phyloP scores from a whole-genome alignment of 2,888 invertebrate species.

The Pyrrhosoma nymphula region DNA sequence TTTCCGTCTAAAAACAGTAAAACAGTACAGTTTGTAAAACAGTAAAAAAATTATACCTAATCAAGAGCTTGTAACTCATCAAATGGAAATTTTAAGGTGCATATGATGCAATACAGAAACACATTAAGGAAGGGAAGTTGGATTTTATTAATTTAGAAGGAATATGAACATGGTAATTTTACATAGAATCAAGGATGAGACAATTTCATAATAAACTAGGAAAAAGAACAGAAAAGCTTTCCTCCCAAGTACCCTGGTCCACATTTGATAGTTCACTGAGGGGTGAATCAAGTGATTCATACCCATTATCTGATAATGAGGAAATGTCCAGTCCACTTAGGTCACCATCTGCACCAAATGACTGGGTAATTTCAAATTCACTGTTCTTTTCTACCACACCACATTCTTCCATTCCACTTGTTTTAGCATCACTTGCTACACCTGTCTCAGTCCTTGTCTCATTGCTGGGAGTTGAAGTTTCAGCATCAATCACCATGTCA shows the following conservation, averaged over 20 bases:
- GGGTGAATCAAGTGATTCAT: slow-evolving; percentile 60
- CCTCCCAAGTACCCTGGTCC: slow-evolving; percentile 81
- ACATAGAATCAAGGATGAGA: not conserved
- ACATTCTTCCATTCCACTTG: not conserved
- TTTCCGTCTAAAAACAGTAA: no score
- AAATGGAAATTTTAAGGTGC: no score
- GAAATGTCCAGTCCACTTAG: not conserved
- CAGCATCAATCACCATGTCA: not conserved
- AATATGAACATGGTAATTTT: not conserved
- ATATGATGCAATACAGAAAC: no score
- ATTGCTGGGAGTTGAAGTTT: not conserved
- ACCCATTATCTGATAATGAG: slow-evolving; percentile 42
- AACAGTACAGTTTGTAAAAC: no score
- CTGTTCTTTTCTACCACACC: not conserved
- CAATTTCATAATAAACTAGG: slow-evolving; percentile 83
- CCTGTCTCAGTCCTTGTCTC: not conserved
- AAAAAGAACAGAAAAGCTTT: slow-evolving; percentile 88
- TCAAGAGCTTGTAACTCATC: no score
- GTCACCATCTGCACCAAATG: not conserved
- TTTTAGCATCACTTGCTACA: not conserved
- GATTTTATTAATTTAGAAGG: not conserved
- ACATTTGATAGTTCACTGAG: slow-evolving; percentile 20
- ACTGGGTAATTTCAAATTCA: not conserved
- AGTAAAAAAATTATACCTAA: no score
- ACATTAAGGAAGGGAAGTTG: no score